phyloP scores from a whole-genome alignment of 2,797 vertebrate genomes.

The Zenarchopterus dispar region DNA sequence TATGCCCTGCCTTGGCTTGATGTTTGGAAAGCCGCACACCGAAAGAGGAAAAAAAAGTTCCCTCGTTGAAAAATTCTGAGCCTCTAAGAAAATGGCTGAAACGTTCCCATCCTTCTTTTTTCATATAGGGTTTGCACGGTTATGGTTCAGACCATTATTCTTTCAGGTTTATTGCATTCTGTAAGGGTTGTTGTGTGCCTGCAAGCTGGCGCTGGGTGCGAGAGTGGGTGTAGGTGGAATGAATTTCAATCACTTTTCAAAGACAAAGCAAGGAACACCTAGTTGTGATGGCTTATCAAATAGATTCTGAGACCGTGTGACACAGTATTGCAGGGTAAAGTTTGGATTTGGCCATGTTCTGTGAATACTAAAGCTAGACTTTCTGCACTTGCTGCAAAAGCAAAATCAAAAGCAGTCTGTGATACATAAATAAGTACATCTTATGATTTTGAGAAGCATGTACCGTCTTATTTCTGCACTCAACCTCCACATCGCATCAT shows the following conservation, averaged over 20 bases:
- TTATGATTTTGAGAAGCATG: background rate
- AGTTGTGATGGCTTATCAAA: conserved; percentile 72
- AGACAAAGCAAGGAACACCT: conserved; percentile 73
- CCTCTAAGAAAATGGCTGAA: background rate
- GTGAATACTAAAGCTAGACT: conserved; percentile 54
- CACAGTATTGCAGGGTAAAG: conserved; percentile 66
- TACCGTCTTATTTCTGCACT: background rate
- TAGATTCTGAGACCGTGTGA: conserved; percentile 54
- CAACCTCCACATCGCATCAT: background rate
- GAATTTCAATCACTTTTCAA: conserved; percentile 77
- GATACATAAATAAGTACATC: background rate
- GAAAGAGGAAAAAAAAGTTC: conserved; percentile 6
- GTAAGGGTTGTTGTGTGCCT: conserved; percentile 41
- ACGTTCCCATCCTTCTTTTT: background rate
- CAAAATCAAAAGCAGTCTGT: conserved; percentile 13
- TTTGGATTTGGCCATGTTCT: conserved; percentile 57
- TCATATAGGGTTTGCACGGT: conserved; percentile 16
- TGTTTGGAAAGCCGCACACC: background rate
- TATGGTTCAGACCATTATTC: conserved; percentile 10
- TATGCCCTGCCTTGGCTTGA: conserved; percentile 1
- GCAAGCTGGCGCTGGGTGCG: conserved; percentile 31
- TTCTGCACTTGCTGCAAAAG: conserved; percentile 27
- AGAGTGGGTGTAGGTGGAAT: conserved; percentile 57
- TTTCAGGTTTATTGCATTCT: conserved; percentile 47
- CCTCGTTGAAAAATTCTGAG: conserved; percentile 7